Evolutionary conservation across 2,888 invertebrate genomes (phyloP), one percentile per base, ranked within the genome.

Genomic region (Taphrorychus bicolor): DNA sequence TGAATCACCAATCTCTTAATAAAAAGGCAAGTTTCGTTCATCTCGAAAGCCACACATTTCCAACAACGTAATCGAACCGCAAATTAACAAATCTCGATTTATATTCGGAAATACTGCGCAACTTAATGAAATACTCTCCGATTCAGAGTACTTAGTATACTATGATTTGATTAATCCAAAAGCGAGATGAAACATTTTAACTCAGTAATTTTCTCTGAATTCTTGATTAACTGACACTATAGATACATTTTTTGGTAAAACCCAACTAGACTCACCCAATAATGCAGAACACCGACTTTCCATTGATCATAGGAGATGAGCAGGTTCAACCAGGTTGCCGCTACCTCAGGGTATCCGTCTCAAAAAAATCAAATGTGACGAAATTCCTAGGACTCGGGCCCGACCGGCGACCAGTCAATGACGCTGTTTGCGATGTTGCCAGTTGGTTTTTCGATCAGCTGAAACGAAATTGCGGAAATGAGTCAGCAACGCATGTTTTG

Each of bases 261-360:
- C 14, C 40, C 11, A 11, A 59, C 2, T 48, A 24, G 17, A 69
- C 69, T 69, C 54, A 69, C 69, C 59, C 63, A 69, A 69, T 69
- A 69, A 64, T 54, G 64, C 45, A 9, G 64, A 69, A 64, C 64
- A 56, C 54, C n/a, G 49, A 51, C 45, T 41, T 54, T 42, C 42
- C 22, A 18, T 59, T 18, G 42, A 57, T 18, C 57, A 52, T 41
- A 59, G 57, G 56, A n/a, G n/a, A 63, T 68, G 59, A 32, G 32
- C 24, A n/a, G 23, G 19, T 48, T 51, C 24, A n/a, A 19, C 53
- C 53, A 59, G 63, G 54, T 58, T 62, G 59, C 48, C 24, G 68
- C 67, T 56, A 57, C 59, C 60, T 41, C 41, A 24, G 57, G 32
- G 59, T 41, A 61, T 67, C 62, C 67, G 59, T 59, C 24, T 63